Percentiles rank a stretch among this genome's conserved stretches.
Conservation (phyloP, 2,113 vertebrate genomes). For the Turnix velox region DNA sequence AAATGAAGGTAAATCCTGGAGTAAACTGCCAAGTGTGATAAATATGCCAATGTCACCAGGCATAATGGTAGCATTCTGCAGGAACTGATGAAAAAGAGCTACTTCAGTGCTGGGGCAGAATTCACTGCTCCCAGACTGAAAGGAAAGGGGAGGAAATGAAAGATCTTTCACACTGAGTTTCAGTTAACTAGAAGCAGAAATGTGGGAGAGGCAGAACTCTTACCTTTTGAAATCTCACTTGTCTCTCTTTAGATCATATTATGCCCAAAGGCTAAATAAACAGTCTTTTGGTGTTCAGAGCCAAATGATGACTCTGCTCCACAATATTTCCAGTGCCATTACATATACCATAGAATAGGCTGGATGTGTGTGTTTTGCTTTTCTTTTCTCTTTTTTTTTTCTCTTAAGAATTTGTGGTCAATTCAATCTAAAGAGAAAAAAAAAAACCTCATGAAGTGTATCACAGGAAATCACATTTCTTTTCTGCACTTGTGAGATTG, state of each 20-base stretch:
- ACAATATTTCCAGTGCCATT: background rate
- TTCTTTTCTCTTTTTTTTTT: background rate
- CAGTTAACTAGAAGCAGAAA: constrained; percentile 40
- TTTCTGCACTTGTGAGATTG: background rate
- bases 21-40: background rate
- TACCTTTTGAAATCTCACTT: constrained; percentile 27
- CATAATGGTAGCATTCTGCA: background rate
- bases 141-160: background rate
- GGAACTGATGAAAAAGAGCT: background rate
- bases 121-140: background rate
- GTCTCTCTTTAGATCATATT: background rate
- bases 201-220: background rate
- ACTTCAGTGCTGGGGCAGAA: background rate
- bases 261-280: background rate
- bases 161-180: background rate
- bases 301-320: background rate
- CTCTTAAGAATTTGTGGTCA: background rate
- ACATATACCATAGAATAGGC: background rate
- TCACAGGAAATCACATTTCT: constrained; percentile 13
- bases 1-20: constrained; percentile 6
- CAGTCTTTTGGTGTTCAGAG: background rate
- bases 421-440: background rate
- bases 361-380: background rate
- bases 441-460: background rate
- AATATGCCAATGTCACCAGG: background rate